Evolutionary conservation across 2,888 invertebrate species (phyloP).

Genomic region (Anthophora plumipes): DNA sequence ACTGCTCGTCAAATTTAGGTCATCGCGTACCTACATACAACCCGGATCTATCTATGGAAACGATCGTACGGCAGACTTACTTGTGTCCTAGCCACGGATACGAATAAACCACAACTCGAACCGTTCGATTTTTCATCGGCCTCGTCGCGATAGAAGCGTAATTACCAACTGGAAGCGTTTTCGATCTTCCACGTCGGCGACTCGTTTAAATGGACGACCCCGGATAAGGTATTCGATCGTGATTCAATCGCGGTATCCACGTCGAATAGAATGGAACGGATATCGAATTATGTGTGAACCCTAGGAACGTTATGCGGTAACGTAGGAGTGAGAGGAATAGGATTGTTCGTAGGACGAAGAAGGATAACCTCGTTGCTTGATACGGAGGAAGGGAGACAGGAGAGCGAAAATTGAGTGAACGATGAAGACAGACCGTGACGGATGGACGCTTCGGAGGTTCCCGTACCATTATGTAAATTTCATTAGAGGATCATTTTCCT

Average conservation of each 20-base stretch:
- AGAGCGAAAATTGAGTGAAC: slow-evolving; percentile 48
- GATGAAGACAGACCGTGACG: slow-evolving; percentile 70
- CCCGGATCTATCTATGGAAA: slow-evolving; percentile 11
- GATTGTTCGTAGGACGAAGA: background rate
- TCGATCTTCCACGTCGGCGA: slow-evolving; percentile 18
- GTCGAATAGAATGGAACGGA: slow-evolving; percentile 40
- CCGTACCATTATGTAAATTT: slow-evolving; percentile 75
- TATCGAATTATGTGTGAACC: slow-evolving; percentile 57
- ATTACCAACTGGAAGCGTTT: slow-evolving; percentile 43
- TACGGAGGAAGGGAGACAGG: background rate
- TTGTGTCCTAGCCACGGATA: background rate
- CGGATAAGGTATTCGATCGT: slow-evolving; percentile 52
- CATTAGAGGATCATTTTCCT: slow-evolving; percentile 70
- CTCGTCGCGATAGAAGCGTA: slow-evolving; percentile 19
- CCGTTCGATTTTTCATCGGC: slow-evolving; percentile 31
- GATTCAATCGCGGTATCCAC: slow-evolving; percentile 40
- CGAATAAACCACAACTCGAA: background rate
- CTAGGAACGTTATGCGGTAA: slow-evolving; percentile 16
- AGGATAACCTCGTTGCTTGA: background rate
- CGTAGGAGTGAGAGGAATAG: background rate
- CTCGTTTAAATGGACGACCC: slow-evolving; percentile 41
- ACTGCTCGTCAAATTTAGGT: slow-evolving; percentile 61
- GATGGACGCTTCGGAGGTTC: slow-evolving; percentile 67
- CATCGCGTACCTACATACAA: slow-evolving; percentile 30
- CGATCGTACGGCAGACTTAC: slow-evolving; percentile 42